Percentiles rank a stretch among this genome's conserved stretches.
Evolutionary conservation across 2,888 invertebrate genomes (phyloP).

Genomic region (Xylota segnis): DNA sequence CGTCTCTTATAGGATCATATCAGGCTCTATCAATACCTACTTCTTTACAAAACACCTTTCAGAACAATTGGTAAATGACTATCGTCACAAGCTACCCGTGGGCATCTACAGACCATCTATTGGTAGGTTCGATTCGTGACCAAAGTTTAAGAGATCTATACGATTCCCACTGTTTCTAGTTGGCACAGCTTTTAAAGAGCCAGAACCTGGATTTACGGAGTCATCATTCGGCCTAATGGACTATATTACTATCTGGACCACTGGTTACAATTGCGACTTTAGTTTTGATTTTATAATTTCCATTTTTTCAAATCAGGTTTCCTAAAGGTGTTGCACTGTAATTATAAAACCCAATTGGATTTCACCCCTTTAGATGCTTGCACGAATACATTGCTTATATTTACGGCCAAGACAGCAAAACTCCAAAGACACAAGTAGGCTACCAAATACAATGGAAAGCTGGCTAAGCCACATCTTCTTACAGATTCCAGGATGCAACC

Average conservation of each 20-base stretch:
- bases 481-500: conserved; percentile 6
- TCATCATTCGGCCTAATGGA: conserved; percentile 80
- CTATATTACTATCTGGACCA: conserved; percentile 79
- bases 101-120: conserved; percentile 95
- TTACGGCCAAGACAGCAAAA: conserved; percentile 65
- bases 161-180: not conserved
- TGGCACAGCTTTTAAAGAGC: conserved; percentile 79
- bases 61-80: conserved; percentile 91
- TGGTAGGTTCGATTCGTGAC: conserved; percentile 84
- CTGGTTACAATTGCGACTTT: conserved; percentile 68
- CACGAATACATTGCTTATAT: conserved; percentile 79
- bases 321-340: not conserved
- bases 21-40: conserved; percentile 92
- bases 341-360: conserved; percentile 71
- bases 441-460: not conserved
- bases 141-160: not conserved
- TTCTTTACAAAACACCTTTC: conserved; percentile 95
- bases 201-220: conserved; percentile 80
- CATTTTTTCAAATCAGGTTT: not conserved
- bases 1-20: conserved; percentile 77
- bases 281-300: not conserved
- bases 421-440: conserved; percentile 76
- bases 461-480: not conserved
- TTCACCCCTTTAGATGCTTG: conserved; percentile 80
- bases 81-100: conserved; percentile 88